Percentiles rank a stretch among this genome's conserved stretches.
These are phyloP conservation scores for Thinocorus orbignyianus DNA, from an alignment of 2,113 vertebrate species.

Conservation along the genomic window DNA sequence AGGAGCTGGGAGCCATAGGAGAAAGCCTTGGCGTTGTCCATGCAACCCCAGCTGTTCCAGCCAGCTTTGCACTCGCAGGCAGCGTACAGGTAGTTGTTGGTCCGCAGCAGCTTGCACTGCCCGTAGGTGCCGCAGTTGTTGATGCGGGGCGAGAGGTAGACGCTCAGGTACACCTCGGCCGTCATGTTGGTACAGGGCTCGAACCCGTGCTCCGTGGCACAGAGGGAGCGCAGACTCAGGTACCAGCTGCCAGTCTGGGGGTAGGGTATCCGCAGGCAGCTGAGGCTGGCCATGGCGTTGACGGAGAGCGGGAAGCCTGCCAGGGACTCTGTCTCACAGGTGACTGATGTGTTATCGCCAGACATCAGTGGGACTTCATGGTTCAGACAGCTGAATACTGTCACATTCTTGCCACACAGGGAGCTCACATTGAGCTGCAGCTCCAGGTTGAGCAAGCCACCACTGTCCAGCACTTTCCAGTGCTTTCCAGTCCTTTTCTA, in stretches of 20 bases:
- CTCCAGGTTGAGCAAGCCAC: too few relatives aligned
- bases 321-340: conserved; percentile 87
- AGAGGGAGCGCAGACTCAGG: conserved; percentile 89
- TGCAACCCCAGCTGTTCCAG: conserved; percentile 92
- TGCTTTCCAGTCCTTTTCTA: not conserved
- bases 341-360: conserved; percentile 81
- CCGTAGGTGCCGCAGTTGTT: conserved; percentile 95
- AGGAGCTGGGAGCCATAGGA: conserved; percentile 97
- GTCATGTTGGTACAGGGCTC: conserved; percentile 86
- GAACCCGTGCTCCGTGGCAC: conserved; percentile 83
- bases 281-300: conserved; percentile 82
- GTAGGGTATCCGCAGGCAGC: conserved; percentile 90
- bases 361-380: conserved; percentile 90
- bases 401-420: conserved; percentile 86
- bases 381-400: conserved; percentile 93
- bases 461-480: too few relatives aligned
- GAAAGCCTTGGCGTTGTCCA: conserved; percentile 90
- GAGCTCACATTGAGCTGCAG: too few relatives aligned
- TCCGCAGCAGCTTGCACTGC: conserved; percentile 97
- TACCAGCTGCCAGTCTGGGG: conserved; percentile 97
- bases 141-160: conserved; percentile 95
- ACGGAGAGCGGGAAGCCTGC: conserved; percentile 88
- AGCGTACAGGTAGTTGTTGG: conserved; percentile 96
- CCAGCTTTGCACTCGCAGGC: conserved; percentile 99
- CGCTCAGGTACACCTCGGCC: conserved; percentile 89